These are phyloP conservation scores for Drosophila paranaensis DNA, from an alignment of 2,888 invertebrate genomes.

Conservation along the genomic window DNA sequence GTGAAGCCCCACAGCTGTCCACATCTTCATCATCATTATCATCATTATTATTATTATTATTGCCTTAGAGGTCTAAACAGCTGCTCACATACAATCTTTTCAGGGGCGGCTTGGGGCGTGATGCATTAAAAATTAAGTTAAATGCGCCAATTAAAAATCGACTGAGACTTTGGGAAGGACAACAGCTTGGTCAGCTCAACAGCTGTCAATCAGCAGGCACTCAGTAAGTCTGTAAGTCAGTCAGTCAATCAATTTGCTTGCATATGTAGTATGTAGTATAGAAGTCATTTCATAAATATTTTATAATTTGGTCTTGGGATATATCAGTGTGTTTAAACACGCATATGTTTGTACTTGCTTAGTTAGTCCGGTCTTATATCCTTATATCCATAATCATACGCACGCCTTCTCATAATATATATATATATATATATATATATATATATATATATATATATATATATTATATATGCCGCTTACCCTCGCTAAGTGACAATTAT, in stretches of 20 bases:
- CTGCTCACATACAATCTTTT: conserved; percentile 40
- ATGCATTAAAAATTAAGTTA: conserved; percentile 66
- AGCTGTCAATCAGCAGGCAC: conserved; percentile 42
- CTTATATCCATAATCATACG: neutral
- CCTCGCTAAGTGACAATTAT: conserved; percentile 75
- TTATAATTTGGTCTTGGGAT: conserved; percentile 45
- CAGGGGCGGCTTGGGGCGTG: conserved; percentile 7
- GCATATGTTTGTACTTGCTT: conserved; percentile 7
- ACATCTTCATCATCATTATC: conserved; percentile 3
- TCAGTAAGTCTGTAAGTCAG: conserved; percentile 31
- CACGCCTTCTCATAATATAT: neutral
- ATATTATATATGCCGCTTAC: conserved; percentile 21
- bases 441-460: neutral
- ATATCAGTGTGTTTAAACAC: conserved; percentile 13
- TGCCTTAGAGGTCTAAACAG: conserved; percentile 30
- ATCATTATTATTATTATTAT: neutral
- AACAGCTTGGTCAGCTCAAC: conserved; percentile 28
- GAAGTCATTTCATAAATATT: conserved; percentile 60
- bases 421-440: neutral
- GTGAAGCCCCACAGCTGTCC: conserved; percentile 44
- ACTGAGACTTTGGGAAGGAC: conserved; percentile 30
- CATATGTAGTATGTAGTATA: conserved; percentile 39
- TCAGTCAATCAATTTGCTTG: conserved; percentile 58
- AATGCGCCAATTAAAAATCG: conserved; percentile 63
- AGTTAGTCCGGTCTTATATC: conserved; percentile 15